phyloP scores from a whole-genome alignment of 2,797 vertebrate genomes.

The Pterois miles region DNA sequence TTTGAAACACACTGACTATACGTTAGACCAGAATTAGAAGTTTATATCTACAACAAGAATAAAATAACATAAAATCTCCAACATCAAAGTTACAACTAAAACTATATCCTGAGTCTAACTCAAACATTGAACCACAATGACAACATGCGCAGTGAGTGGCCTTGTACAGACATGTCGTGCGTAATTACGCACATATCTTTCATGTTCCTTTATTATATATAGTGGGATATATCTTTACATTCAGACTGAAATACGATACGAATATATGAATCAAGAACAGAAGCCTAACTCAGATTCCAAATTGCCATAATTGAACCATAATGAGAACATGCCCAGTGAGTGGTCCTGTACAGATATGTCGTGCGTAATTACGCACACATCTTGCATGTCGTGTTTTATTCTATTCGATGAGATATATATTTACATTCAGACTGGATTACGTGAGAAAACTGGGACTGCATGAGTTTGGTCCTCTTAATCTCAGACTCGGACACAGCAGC shows the following conservation, averaged over 20 bases:
- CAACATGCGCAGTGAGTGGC: not conserved
- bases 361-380: not conserved
- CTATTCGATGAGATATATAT: no score
- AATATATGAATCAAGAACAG: no score
- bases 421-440: not conserved
- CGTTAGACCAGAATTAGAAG: not conserved
- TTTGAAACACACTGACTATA: not conserved
- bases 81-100: not conserved
- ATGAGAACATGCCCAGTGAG: not conserved
- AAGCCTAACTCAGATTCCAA: not conserved
- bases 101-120: no score
- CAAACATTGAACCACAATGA: no score
- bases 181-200: not conserved
- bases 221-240: not conserved
- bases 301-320: not conserved
- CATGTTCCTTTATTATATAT: not conserved
- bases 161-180: not conserved
- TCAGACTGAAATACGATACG: not conserved
- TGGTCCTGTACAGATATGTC: not conserved
- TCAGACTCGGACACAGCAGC: not conserved
- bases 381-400: not conserved
- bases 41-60: not conserved
- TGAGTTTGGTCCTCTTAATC: not conserved
- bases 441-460: not conserved
- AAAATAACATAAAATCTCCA: not conserved